Conservation (phyloP, 1,140 invertebrate genomes). For the Papilio helenus region DNA sequence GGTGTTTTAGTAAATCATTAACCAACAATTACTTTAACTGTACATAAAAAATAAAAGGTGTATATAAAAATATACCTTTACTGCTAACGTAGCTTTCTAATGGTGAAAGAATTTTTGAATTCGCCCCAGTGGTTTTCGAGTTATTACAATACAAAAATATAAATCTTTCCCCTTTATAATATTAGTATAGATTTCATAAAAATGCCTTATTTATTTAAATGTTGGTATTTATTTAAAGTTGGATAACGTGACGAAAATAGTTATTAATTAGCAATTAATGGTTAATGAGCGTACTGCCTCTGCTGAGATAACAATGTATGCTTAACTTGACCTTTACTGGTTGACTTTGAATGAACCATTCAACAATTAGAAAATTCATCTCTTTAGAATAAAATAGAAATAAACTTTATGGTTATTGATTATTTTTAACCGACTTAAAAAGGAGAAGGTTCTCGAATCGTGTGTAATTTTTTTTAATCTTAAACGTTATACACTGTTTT, state of each 20-base stretch:
- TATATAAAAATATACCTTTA: too few relatives aligned
- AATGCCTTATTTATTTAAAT: background rate
- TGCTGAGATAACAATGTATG: constrained; percentile 39
- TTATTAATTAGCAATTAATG: constrained; percentile 35
- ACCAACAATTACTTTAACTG: background rate
- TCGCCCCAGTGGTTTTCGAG: too few relatives aligned
- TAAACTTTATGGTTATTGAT: background rate
- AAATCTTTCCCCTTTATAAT: too few relatives aligned
- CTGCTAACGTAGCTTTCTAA: too few relatives aligned
- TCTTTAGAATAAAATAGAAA: background rate
- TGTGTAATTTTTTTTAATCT: too few relatives aligned
- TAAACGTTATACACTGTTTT: too few relatives aligned
- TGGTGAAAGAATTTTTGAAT: too few relatives aligned
- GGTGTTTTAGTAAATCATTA: background rate
- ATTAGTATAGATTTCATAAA: background rate
- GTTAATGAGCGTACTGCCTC: background rate
- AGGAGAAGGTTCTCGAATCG: too few relatives aligned
- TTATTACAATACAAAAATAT: too few relatives aligned
- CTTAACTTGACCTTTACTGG: constrained; percentile 50
- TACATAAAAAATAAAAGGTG: background rate
- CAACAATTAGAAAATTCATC: constrained; percentile 39
- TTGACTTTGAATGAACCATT: constrained; percentile 49
- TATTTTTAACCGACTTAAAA: too few relatives aligned
- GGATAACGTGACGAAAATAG: constrained; percentile 22
- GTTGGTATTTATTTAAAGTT: background rate